Base-by-base conservation (phyloP, 2,797 vertebrate species). In the Brachyalestes nurse region DNA sequence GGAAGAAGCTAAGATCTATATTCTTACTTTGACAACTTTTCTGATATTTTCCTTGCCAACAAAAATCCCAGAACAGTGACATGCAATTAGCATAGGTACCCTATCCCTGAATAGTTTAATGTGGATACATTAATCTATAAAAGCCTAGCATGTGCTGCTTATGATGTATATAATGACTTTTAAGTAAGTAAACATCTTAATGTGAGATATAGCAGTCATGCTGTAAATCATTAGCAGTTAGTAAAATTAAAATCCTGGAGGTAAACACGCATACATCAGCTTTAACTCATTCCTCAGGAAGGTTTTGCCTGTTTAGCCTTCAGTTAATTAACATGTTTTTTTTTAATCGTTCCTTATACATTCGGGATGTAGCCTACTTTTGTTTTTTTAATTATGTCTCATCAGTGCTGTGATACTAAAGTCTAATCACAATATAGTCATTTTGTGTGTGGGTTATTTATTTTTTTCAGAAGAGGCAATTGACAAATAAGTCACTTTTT, bases 321-420 rank as follows among this genome's bases (percentile, higher is more conserved):
- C 19, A 40, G 47, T 70, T 57, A 55, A 82, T 61, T 25, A 25
- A 73, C 17, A 45, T 62, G 23, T 55, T 70, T 70, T 69, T 61
- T 65, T 71, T 51, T 28, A 47, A 23, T 13, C 66, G 10, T 75
- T 60, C 16, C 14, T 66, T 40, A 28, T 42, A 1, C n/a, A 34
- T n/a, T 60, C 28, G 47, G 53, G 60, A 49, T 5, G 5, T 12
- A 72, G 66, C 42, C 21, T 78, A 49, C 72, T 42, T 66, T 16
- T 47, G 72, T 82, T 13, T 10, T n/a, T 17, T 12, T 13, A 47
- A 62, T 14, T 0, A 0, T 62, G 61, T 72, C 38, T 42, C 40
- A 42, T 42, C 40, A 4, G 40, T 42, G 40, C 6, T 45, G 9
- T 1, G 5, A 67, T 42, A 16, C 25, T 34, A 38, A 64, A 38